Evolutionary conservation across 37 sponge, comb jelly and placozoan species (phyloP), one percentile per base, ranked within the genome.

Genomic region (Beroe ovata): DNA sequence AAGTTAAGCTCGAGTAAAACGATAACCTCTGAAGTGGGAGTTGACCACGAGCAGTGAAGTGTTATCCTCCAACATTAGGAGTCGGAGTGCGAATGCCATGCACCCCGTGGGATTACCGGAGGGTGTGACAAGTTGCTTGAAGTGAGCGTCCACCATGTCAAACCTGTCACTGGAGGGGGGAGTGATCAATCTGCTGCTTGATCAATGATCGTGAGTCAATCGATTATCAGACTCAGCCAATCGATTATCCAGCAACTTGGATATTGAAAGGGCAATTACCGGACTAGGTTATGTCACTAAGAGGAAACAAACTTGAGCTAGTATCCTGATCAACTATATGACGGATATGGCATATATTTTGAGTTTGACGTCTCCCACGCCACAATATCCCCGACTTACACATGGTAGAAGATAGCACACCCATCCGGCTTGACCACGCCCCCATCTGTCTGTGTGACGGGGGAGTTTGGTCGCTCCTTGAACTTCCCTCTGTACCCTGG

Each of bases 381-480:
- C n/a, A n/a, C n/a, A n/a, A n/a, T n/a, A n/a, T n/a, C n/a, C n/a
- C n/a, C n/a, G n/a, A n/a, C 84, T 77, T 0, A 77, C 84, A 21
- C 38, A 29, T 77, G 84, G 28, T 77, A 77, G 84, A 77, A 77
- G 84, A 77, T 77, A 77, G 84, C 84, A 40, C 84, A 77, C 28
- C 84, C 84, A 54, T 77, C 84, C 8, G 84, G 84, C 38, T 77
- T 11, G 18, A 30, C 47, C 11, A 33, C 84, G 4, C 38, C 84
- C 8, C 41, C 84, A 39, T 42, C 84, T 54, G 84, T 11, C 22
- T 32, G 16, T 14, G 26, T 35, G 8, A 77, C 47, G 33, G 84
- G 84, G 0, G 84, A 77, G 29, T 32, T 32, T 25, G 84, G 84
- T 16, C 84, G 35, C 22, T 77, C 84, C 4, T n/a, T 37, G 54